These are phyloP conservation scores for Drosophila sp. DNA, from an alignment of 1,140 invertebrate species.

Conservation along the genomic window DNA sequence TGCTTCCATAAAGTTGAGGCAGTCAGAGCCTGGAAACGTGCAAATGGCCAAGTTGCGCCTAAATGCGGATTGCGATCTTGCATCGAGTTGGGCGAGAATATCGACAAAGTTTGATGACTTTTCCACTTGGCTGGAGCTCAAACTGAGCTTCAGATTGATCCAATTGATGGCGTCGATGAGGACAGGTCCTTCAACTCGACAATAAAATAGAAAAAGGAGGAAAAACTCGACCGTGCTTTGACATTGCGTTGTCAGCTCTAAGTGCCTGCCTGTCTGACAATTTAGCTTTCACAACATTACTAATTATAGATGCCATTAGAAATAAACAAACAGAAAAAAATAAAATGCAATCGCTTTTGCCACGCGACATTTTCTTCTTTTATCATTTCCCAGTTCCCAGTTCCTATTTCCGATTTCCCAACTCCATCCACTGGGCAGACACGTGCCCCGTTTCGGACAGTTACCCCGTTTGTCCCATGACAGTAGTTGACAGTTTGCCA, in stretches of 20 bases:
- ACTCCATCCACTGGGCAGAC: conserved; percentile 10
- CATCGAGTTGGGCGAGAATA: background rate
- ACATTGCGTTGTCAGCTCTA: conserved; percentile 1
- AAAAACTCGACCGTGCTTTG: background rate
- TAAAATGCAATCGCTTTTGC: conserved; percentile 20
- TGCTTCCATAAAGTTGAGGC: conserved; percentile 60
- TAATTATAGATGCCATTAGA: conserved; percentile 58
- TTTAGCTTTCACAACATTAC: conserved; percentile 14
- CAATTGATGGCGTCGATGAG: background rate
- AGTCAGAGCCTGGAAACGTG: conserved; percentile 57
- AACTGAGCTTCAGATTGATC: conserved; percentile 16
- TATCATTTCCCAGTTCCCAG: background rate
- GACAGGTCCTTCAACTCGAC: background rate
- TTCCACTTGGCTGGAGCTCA: conserved; percentile 38
- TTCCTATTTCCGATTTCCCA: background rate
- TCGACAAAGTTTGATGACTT: conserved; percentile 42
- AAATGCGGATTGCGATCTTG: conserved; percentile 65
- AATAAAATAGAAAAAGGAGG: background rate
- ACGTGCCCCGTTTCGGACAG: conserved; percentile 28
- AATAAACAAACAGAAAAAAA: conserved; percentile 16
- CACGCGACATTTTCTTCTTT: conserved; percentile 32
- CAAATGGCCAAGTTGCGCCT: conserved; percentile 63
- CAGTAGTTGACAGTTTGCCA: conserved; percentile 45
- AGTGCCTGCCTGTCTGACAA: background rate
- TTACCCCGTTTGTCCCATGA: background rate